Evolutionary conservation across 2,888 invertebrate genomes (phyloP).

Genomic region (Subacronicta megacephala): DNA sequence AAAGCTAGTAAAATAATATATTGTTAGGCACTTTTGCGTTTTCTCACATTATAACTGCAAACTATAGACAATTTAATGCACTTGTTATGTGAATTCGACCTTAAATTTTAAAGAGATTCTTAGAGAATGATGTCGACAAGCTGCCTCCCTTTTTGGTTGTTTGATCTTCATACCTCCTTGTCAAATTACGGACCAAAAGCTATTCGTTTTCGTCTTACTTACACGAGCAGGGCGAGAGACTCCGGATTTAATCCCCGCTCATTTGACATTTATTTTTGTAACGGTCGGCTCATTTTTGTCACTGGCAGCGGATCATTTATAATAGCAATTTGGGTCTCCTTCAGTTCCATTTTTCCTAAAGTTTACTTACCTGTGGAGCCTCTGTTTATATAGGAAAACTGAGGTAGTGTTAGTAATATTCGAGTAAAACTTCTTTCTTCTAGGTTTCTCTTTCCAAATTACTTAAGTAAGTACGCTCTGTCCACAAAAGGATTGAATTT

Average conservation of each 20-base stretch:
- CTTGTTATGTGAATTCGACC: too few species aligned
- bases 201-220: constrained; percentile 24
- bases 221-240: constrained; percentile 27
- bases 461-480: too few species aligned
- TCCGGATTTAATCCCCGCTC: constrained; percentile 33
- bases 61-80: too few species aligned
- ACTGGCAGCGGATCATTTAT: constrained; percentile 50
- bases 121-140: too few species aligned
- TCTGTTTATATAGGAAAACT: constrained; percentile 23
- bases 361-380: constrained; percentile 31
- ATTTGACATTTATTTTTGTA: constrained; percentile 59
- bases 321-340: constrained; percentile 44
- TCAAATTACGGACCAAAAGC: constrained; percentile 44
- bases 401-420: constrained; percentile 3
- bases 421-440: constrained; percentile 10
- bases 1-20: too few species aligned
- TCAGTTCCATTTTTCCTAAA: constrained; percentile 19
- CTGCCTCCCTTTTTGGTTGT: too few species aligned
- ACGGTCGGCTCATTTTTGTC: constrained; percentile 45
- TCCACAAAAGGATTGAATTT: constrained; percentile 32
- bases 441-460: not conserved
- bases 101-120: too few species aligned
- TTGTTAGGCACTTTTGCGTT: too few species aligned
- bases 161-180: too few species aligned
- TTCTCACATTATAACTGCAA: too few species aligned